Evolutionary conservation across 2,888 invertebrate species (phyloP), one percentile per base, ranked within the genome.

Genomic region (Sipha maydis): DNA sequence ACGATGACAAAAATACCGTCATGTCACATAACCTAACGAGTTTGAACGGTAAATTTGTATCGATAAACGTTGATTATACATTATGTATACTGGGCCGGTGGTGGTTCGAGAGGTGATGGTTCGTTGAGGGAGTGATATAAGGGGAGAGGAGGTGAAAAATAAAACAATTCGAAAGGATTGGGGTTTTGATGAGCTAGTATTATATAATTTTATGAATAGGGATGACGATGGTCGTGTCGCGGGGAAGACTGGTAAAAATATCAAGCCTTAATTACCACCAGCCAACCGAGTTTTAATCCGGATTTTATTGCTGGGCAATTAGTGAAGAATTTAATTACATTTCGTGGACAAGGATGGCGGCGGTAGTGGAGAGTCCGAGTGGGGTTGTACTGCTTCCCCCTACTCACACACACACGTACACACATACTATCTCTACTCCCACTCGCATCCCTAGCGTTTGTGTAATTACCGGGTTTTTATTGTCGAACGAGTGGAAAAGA

Each of bases 241-340:
- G 41, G 28, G 14, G 31, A 14, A 34, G 8, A 34, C 38, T 73
- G 79, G 80, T 82, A 88, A 80, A 88, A 88, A 88, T 88, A 82
- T 88, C 88, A 67, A 75, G 75, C 88, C 88, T 82, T 88, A 88
- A 88, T 82, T 82, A 88, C 80, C 82, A 67, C 75, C 88, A 73
- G 79, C 73, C 79, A 34, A 56, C 75, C 75, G 88, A 88, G 88
- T 88, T 88, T 88, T 82, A 88, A 88, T 88, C 88, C 88, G 88
- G 88, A 88, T 88, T 88, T 88, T 88, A 88, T 88, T 88, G 88
- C 88, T 48, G 75, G 88, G 88, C 88, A 88, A 88, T 88, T 88
- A 88, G 88, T 76, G 88, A 88, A 61, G 76, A 75, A 88, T 88
- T 88, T 88, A 88, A 88, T 88, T 88, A 88, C 88, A 80, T 80